These are phyloP conservation scores for Tolmerus cingulatus DNA, from an alignment of 2,888 invertebrate species.

Conservation along the genomic window DNA sequence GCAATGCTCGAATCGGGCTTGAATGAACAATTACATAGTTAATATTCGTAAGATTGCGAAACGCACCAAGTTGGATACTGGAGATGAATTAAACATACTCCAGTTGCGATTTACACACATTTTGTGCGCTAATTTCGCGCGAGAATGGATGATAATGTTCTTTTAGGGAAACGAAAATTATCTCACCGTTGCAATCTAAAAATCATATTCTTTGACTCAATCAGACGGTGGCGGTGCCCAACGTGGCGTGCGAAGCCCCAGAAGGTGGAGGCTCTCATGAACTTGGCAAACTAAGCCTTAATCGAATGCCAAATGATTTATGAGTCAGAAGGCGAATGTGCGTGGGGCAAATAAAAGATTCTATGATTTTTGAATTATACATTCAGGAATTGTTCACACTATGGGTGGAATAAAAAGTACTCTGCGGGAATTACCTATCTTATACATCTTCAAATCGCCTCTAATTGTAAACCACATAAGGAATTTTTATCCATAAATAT, in stretches of 20 bases:
- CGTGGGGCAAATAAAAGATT: not conserved
- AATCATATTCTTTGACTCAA: not conserved
- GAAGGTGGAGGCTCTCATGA: not conserved
- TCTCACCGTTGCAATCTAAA: not conserved
- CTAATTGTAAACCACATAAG: not conserved
- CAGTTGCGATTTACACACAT: constrained; percentile 4
- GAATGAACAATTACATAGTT: constrained; percentile 23
- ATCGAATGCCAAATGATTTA: not conserved
- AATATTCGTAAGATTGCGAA: constrained; percentile 20
- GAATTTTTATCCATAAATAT: too few species aligned
- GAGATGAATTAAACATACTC: constrained; percentile 7
- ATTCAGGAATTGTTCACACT: not conserved
- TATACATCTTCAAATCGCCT: not conserved
- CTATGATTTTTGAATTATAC: not conserved
- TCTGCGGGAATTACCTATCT: not conserved
- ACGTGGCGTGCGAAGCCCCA: not conserved
- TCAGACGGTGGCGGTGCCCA: not conserved
- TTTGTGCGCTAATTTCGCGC: not conserved
- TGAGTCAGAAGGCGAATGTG: not conserved
- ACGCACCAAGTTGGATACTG: not conserved
- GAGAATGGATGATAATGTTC: not conserved
- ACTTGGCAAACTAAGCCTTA: not conserved
- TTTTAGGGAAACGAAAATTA: not conserved
- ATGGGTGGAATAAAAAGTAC: not conserved
- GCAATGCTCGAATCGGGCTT: constrained; percentile 2